These are phyloP conservation scores for Chrysolina haemoptera DNA, from an alignment of 2,888 invertebrate genomes.

Conservation along the genomic window DNA sequence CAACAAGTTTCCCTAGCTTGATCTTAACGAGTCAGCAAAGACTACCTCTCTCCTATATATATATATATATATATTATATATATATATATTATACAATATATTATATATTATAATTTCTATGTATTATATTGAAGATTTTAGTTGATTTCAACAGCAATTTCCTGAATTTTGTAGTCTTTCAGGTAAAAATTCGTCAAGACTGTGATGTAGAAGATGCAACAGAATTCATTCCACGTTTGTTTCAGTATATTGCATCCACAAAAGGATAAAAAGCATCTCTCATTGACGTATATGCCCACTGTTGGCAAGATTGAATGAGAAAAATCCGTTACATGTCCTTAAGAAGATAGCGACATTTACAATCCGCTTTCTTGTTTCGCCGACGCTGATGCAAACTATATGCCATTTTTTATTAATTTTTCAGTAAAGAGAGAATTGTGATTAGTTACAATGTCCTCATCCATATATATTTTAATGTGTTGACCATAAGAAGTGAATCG, in stretches of 20 bases:
- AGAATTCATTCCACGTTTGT: not conserved
- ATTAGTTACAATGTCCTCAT: not conserved
- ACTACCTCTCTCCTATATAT: too few species aligned
- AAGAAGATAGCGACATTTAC: not conserved
- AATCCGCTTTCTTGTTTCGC: conserved; percentile 11
- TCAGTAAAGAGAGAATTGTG: conserved; percentile 1
- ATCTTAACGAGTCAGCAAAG: too few species aligned
- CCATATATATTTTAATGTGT: not conserved
- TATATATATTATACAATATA: too few species aligned
- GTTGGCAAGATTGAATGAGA: conserved; percentile 2
- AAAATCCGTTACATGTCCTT: conserved; percentile 7
- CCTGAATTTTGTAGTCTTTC: too few species aligned
- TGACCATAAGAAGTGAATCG: conserved; percentile 8
- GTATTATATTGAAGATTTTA: too few species aligned
- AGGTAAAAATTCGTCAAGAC: too few species aligned
- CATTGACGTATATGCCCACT: not conserved
- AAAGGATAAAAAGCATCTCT: conserved; percentile 8
- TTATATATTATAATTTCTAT: too few species aligned
- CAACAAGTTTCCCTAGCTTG: too few species aligned
- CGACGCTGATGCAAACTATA: conserved; percentile 2
- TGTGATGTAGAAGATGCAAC: not conserved
- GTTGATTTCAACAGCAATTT: not conserved
- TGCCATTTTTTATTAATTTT: conserved; percentile 6
- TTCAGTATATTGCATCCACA: not conserved
- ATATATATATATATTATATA: too few species aligned